phyloP scores from a whole-genome alignment of 2,888 invertebrate genomes.

The Acrocera orbiculus region DNA sequence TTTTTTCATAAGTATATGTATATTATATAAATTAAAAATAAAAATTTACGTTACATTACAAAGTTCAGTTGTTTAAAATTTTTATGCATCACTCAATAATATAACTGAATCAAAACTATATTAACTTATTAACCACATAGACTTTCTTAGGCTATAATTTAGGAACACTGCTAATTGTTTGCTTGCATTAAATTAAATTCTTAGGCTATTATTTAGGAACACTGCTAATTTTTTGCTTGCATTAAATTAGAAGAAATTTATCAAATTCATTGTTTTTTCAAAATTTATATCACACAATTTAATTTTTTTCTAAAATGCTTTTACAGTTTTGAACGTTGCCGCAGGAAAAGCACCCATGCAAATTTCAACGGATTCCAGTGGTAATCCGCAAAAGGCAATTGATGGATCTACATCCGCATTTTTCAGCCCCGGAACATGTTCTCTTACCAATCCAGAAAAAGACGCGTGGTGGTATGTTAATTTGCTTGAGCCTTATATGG shows the following conservation, averaged over 20 bases:
- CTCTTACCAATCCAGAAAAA: slow-evolving; percentile 65
- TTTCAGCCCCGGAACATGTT: slow-evolving; percentile 71
- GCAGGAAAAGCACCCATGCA: slow-evolving; percentile 94
- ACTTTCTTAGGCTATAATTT: too few species aligned
- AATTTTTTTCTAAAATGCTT: slow-evolving; percentile 1
- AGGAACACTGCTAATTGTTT: not conserved
- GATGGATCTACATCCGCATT: slow-evolving; percentile 76
- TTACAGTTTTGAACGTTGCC: slow-evolving; percentile 77
- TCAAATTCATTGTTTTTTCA: not conserved
- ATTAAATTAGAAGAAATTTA: not conserved
- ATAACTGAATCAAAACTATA: too few species aligned
- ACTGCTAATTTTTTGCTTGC: not conserved
- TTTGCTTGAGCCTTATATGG: slow-evolving; percentile 85
- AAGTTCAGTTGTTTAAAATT: too few species aligned
- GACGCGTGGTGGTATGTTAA: slow-evolving; percentile 94
- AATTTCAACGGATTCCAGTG: slow-evolving; percentile 61
- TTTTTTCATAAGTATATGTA: too few species aligned
- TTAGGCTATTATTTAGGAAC: too few species aligned
- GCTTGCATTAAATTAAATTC: not conserved
- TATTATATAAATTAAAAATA: too few species aligned
- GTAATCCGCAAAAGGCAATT: slow-evolving; percentile 77
- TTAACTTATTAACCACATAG: too few species aligned
- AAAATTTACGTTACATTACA: too few species aligned
- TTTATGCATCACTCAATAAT: too few species aligned
- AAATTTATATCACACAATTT: slow-evolving; percentile 1